Base-by-base conservation (phyloP, 2,888 invertebrate species). In the Microplitis deprimator region DNA sequence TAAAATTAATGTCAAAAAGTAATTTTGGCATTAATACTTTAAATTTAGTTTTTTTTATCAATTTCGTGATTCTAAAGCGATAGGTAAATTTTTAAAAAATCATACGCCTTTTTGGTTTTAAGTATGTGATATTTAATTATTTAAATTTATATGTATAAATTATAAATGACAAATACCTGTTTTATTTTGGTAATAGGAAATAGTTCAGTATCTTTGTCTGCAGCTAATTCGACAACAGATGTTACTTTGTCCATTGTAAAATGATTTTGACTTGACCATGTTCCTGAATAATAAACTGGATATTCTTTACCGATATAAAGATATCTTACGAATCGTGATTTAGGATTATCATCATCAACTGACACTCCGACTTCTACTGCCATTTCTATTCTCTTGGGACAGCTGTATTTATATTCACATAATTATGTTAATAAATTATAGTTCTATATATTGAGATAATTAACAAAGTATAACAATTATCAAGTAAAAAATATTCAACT, bases 201-300 rank as follows among this genome's bases (percentile, higher is more conserved):
- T 71, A 83, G 77, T 79, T 82, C 82, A 10, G 81, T 87, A 59
- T 79, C 78, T 82, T 81, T 59, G 77, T 86, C 77, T 8, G 80
- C 82, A 7, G 88, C 87, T 76, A 89, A 81, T 79, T 88, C 84
- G 17, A 83, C 80, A 62, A 92, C 86, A 10, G 89, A 91, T 68
- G 85, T 83, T 76, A 92, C 84, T 81, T 91, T 91, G 39, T 90
- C 89, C 0, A 82, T 83, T 73, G 90, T 89, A 83, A 91, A 93
- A 82, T 92, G 92, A 80, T 91, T 90, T 79, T 92, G 91, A 10
- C 90, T 84, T 50, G 90, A 86, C 92, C 92, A 92, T 83, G 91
- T 91, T 60, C 92, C 92, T 69, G 93, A 92, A 80, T 89, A 92
- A 85, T 92, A 93, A 78, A 91, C 91, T 0, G 92, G 91, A 16